Base-by-base conservation (phyloP, 2,113 vertebrate species). In the Regulus satrapa region DNA sequence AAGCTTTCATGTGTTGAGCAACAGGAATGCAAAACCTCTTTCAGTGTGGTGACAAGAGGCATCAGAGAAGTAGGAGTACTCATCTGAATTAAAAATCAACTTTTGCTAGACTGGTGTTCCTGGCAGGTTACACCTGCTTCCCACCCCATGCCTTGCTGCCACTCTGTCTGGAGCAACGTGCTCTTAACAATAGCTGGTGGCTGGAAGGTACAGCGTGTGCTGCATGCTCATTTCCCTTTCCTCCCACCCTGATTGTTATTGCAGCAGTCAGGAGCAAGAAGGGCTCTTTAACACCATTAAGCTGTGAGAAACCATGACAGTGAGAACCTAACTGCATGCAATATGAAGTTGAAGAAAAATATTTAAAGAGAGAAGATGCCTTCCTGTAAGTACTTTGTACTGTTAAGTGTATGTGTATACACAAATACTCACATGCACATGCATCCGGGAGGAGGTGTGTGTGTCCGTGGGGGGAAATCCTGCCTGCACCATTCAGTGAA, bases 101-200 rank as follows among this genome's bases (percentile, higher is more conserved):
- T 95, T 89, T 76, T 92, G 88, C 84, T 80, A 61, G 81, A 28
- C 58, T 87, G 81, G 78, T 69, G 90, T 88, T 95, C 88, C 96
- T 92, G 92, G 89, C 92, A 87, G 92, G 66, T 81, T 90, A 89
- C 95, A 94, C 92, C 94, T 90, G 94, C 93, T 97, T 97, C 93
- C 94, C 96, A 92, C 94, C 83, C 92, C 7, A n/a, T 89, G 92
- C 96, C 88, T 89, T 51, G 96, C 94, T 96, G 96, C 94, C 97
- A 74, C 84, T 85, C 87, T 95, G 96, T 95, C 97, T 97, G 97
- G 95, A 96, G 96, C 92, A 92, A 58, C 1, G 34, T 74, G 78
- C 93, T 96, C 83, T 92, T 95, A 98, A 98, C 97, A 97, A 97
- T 98, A 95, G 98, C 97, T 98, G 97, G 95, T 98, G 97, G 97